A percentile compares a stretch with the other conserved stretches of the same genome.
Evolutionary conservation across 2,797 vertebrate species (phyloP).

Genomic region (Gambusia yucatana): DNA sequence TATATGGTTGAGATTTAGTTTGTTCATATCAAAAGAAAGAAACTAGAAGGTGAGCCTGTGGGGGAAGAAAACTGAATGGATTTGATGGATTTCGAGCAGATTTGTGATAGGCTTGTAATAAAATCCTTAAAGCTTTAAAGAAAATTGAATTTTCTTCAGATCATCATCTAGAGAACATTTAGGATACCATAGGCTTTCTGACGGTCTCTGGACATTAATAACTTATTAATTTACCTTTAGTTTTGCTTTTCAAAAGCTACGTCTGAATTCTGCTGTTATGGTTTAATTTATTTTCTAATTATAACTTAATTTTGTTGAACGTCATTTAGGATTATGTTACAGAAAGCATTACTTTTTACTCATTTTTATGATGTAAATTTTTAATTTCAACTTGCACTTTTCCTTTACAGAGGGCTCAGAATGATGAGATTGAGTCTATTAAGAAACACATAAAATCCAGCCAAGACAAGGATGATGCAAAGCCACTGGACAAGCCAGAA

Average conservation of each 20-base stretch:
- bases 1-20: neutral
- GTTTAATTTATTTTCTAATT: neutral
- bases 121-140: neutral
- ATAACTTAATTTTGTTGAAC: neutral
- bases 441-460: slow-evolving; percentile 89
- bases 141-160: neutral
- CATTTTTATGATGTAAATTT: neutral
- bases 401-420: slow-evolving; percentile 88
- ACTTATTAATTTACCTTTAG: neutral
- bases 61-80: neutral
- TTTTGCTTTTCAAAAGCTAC: too few species aligned
- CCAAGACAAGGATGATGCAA: slow-evolving; percentile 88
- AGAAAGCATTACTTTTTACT: neutral
- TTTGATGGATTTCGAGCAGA: neutral
- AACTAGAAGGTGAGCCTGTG: neutral
- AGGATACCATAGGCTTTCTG: neutral
- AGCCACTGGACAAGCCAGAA: slow-evolving; percentile 96
- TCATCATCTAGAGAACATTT: neutral
- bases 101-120: neutral
- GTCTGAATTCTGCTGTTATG: neutral
- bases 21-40: neutral
- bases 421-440: slow-evolving; percentile 93
- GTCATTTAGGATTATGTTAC: neutral
- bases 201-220: neutral
- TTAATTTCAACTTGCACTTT: slow-evolving; percentile 11